phyloP scores from a whole-genome alignment of 2,888 invertebrate species.

The Timema cristinae region DNA sequence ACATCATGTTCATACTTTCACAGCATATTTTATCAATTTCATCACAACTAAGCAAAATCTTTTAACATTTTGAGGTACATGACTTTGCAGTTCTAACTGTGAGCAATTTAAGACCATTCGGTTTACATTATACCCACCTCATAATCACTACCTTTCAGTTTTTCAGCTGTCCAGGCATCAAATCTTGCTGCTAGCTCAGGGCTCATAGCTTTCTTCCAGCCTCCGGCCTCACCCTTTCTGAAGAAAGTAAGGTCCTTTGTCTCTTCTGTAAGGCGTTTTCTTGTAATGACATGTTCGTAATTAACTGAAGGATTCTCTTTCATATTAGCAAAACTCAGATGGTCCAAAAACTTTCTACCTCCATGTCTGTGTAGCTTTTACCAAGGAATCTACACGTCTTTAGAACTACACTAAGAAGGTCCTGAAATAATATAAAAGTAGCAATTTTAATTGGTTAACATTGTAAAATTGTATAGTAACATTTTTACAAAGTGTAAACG shows the following conservation, averaged over 20 bases:
- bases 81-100: no score
- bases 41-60: no score
- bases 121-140: neutral
- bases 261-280: constrained; percentile 29
- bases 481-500: no score
- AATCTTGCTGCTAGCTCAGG: constrained; percentile 43
- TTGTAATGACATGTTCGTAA: constrained; percentile 36
- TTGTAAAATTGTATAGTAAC: no score
- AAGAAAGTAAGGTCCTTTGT: constrained; percentile 38
- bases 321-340: constrained; percentile 52
- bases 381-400: constrained; percentile 47
- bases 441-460: no score
- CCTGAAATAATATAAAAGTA: constrained; percentile 37
- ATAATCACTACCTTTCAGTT: constrained; percentile 22
- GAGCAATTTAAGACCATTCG: no score
- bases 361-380: constrained; percentile 40
- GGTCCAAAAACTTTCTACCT: constrained; percentile 44
- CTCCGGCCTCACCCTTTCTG: constrained; percentile 46
- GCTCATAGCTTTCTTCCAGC: constrained; percentile 48
- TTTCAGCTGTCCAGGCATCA: constrained; percentile 37
- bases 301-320: constrained; percentile 51
- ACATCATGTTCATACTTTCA: no score
- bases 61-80: no score
- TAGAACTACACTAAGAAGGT: constrained; percentile 44
- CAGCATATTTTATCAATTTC: no score